Evolutionary conservation across 2,888 invertebrate genomes (phyloP).

Genomic region (Cataglyphis cursor): DNA sequence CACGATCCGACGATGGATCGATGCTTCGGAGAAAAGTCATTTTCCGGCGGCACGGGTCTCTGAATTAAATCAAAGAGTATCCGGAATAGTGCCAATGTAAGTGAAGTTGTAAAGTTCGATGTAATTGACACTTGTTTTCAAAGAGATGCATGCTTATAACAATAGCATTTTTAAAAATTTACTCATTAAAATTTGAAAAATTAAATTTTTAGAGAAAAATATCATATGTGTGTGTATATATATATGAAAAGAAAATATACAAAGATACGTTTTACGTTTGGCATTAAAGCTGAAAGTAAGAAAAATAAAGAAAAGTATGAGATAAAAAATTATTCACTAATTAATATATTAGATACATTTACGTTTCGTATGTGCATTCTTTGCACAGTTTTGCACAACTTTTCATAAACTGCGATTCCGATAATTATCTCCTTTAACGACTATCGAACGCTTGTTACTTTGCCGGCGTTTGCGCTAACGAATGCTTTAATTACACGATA

Average conservation of each 20-base stretch:
- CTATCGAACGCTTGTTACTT: conserved; percentile 42
- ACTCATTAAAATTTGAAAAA: background rate
- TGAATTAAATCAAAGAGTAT: conserved; percentile 37
- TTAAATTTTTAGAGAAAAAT: background rate
- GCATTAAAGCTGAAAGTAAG: background rate
- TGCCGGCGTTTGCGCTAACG: conserved; percentile 24
- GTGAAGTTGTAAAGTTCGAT: conserved; percentile 22
- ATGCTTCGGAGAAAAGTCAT: conserved; percentile 45
- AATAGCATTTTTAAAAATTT: background rate
- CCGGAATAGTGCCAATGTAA: conserved; percentile 17
- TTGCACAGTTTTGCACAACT: conserved; percentile 6
- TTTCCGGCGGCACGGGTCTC: conserved; percentile 53
- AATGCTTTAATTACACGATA: conserved; percentile 49
- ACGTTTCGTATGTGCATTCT: background rate
- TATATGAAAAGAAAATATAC: background rate
- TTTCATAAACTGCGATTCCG: background rate
- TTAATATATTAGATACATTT: background rate
- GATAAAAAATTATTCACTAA: background rate
- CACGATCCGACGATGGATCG: conserved; percentile 41
- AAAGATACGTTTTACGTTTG: background rate
- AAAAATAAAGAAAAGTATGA: background rate
- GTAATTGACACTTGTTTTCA: background rate
- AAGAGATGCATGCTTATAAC: background rate
- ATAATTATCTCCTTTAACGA: conserved; percentile 41
- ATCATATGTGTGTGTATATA: background rate